Percentiles rank a stretch among this genome's conserved stretches.
These are phyloP conservation scores for Pseudorectes ferrugineus DNA, from an alignment of 2,113 vertebrate species.

Conservation along the genomic window DNA sequence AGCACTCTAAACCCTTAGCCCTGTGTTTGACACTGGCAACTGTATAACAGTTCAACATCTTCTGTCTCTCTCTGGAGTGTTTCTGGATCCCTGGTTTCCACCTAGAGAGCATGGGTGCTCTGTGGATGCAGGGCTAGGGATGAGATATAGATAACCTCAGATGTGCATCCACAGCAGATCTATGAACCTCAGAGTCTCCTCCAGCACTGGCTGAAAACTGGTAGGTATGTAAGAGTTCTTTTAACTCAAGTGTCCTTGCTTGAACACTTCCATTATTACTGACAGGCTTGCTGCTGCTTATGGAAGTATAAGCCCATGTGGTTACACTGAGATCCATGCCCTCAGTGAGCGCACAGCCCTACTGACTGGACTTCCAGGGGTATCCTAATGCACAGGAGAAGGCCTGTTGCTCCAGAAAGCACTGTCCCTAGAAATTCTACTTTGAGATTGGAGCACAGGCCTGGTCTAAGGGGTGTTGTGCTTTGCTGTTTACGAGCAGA, in stretches of 20 bases:
- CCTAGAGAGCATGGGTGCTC: not conserved
- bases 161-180: not conserved
- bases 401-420: not conserved
- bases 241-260: not conserved
- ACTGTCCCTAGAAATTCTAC: not conserved
- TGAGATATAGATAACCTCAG: not conserved
- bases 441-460: not conserved
- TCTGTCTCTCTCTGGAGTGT: constrained; percentile 16
- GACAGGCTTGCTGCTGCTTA: not conserved
- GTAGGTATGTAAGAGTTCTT: not conserved
- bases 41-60: not conserved
- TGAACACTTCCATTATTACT: not conserved
- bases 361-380: not conserved
- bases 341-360: not conserved
- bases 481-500: not conserved
- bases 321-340: too few species aligned
- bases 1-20: not conserved
- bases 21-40: not conserved
- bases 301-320: not conserved
- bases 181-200: not conserved
- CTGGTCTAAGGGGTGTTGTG: not conserved
- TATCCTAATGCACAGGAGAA: not conserved
- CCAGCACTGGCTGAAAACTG: not conserved
- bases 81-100: not conserved
- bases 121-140: not conserved